Base-by-base conservation (phyloP, 2,888 invertebrate species). In the Sphaerophoria taeniata region DNA sequence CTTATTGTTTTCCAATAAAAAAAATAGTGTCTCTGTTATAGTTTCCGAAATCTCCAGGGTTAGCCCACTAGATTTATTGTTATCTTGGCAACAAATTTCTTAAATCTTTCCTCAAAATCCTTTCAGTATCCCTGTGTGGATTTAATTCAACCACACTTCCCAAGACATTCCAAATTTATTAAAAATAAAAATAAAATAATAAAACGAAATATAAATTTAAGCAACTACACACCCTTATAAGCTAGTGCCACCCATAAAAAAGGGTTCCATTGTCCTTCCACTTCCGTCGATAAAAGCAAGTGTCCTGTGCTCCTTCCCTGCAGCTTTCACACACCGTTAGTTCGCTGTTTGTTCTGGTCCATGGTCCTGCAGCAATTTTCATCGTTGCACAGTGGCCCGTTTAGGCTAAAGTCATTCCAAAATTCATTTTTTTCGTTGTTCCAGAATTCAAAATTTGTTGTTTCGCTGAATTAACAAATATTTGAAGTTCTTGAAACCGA, bases 261-360 rank as follows among this genome's bases (percentile, higher is more conserved):
- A 81, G 58, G 77, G 69, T 76, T 69, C 58, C 45, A 70, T 80
- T 80, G 85, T 85, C 81, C 85, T 77, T 81, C 47, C 47, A 67
- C 70, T 77, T 85, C 73, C 73, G 85, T 73, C 70, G 81, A 77
- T 85, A 85, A 85, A 77, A 76, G 73, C 58, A 70, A 63, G 76
- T 70, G 73, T 73, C 9, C 11, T 43, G 43, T 43, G 11, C 43
- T 39, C 63, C 76, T 70, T 53, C 55, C 75, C 58, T 65, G 49
- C n/a, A 63, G 45, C 67, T 56, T 47, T 36, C n/a, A 12, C 9
- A n/a, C 33, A 36, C 58, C 39, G 12, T 61, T 24, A 53, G 33
- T 12, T 61, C 56, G 24, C 2, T 24, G 1, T 39, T 39, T 9
- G 39, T 39, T 39, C 43, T 0, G 9, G 12, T 43, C 9, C 11